These are phyloP conservation scores for Daptonema setosum DNA, from an alignment of 2,888 invertebrate species.

Conservation along the genomic window DNA sequence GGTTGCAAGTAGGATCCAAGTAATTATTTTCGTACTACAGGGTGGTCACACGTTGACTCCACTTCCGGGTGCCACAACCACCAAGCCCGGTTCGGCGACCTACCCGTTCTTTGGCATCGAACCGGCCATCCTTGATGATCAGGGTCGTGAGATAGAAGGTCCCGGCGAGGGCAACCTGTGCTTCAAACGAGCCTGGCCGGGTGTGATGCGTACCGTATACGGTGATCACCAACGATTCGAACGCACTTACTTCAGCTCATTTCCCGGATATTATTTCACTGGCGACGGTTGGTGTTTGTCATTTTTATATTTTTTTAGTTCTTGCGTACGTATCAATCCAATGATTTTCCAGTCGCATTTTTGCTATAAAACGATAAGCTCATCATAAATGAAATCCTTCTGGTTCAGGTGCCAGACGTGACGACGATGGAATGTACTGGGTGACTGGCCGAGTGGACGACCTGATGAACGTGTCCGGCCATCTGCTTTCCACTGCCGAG, in stretches of 20 bases:
- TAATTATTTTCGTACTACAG: too few relatives aligned
- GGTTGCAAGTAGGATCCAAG: too few relatives aligned
- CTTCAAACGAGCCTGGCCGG: conserved; percentile 86
- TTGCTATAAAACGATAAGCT: background rate
- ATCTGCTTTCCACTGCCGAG: conserved; percentile 88
- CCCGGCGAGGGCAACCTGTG: conserved; percentile 77
- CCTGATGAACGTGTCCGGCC: conserved; percentile 94
- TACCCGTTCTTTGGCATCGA: conserved; percentile 93
- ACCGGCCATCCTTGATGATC: conserved; percentile 63
- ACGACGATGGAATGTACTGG: conserved; percentile 83
- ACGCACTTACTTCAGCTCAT: conserved; percentile 77
- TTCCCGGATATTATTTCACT: conserved; percentile 87
- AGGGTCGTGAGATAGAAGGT: conserved; percentile 59
- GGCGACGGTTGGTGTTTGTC: conserved; percentile 55
- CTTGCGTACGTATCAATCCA: too few relatives aligned
- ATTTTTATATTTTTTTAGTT: background rate
- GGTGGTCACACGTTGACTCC: conserved; percentile 91
- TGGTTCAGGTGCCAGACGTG: conserved; percentile 69
- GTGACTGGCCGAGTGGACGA: conserved; percentile 85
- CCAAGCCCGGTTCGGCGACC: conserved; percentile 93
- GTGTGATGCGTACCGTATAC: conserved; percentile 81
- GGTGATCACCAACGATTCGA: conserved; percentile 66
- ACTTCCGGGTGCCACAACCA: conserved; percentile 77
- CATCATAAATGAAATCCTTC: background rate
- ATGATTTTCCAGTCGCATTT: background rate